Conservation (phyloP, 2,113 vertebrate species). For the Castor canadensis region DNA sequence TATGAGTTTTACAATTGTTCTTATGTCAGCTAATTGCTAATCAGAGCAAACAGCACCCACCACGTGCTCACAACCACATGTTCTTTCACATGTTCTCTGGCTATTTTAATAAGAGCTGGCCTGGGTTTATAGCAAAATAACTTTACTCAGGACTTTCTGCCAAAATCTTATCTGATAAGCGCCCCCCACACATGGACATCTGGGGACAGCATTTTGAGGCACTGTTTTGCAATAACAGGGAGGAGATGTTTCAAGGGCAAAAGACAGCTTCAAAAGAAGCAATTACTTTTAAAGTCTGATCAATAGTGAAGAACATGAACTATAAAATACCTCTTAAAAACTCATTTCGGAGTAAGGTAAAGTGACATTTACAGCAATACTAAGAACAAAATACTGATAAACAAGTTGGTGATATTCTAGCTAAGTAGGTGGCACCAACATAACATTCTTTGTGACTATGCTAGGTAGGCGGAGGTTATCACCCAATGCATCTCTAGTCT, state of each 20-base stretch:
- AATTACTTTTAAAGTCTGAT: conserved; percentile 58
- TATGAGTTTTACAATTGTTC: conserved; percentile 55
- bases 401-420: conserved; percentile 21
- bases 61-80: not conserved
- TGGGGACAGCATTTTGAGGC: conserved; percentile 26
- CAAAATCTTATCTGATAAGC: conserved; percentile 69
- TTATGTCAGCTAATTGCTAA: conserved; percentile 65
- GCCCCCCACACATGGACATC: conserved; percentile 47
- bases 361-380: conserved; percentile 56
- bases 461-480: conserved; percentile 27
- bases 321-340: conserved; percentile 64
- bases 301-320: conserved; percentile 25
- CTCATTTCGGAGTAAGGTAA: conserved; percentile 2
- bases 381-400: conserved; percentile 40
- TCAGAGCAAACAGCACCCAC: conserved; percentile 50
- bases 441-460: not conserved
- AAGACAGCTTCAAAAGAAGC: conserved; percentile 73
- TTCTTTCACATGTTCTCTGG: conserved; percentile 20
- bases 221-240: conserved; percentile 51
- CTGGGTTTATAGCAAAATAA: conserved; percentile 63
- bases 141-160: conserved; percentile 68
- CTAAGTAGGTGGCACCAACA: conserved; percentile 40
- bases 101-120: conserved; percentile 60
- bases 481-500: not conserved
- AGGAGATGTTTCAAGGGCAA: conserved; percentile 52